phyloP scores from a whole-genome alignment of 1,140 invertebrate species.

The Caenorhabditis briggsae region DNA sequence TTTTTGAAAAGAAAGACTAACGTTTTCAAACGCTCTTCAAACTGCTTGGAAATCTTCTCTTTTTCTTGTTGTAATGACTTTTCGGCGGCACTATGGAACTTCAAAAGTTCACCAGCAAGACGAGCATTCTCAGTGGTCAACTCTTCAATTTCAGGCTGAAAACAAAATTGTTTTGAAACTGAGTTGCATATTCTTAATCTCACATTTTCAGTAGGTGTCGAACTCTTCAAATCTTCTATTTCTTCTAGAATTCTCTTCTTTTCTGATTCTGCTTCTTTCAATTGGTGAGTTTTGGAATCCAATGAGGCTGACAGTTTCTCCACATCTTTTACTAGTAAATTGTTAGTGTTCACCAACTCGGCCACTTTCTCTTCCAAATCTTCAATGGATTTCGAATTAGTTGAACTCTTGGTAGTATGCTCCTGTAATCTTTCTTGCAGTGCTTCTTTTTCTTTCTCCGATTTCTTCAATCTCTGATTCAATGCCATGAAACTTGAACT shows the following conservation, averaged over 20 bases:
- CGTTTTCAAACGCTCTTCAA: conserved; percentile 32
- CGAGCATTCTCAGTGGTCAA: conserved; percentile 63
- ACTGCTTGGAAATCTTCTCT: conserved; percentile 50
- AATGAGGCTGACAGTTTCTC: conserved; percentile 6
- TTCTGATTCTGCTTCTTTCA: conserved; percentile 24
- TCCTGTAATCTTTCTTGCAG: conserved; percentile 28
- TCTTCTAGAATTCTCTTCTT: conserved; percentile 13
- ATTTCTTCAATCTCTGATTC: conserved; percentile 16
- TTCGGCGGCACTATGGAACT: conserved; percentile 18
- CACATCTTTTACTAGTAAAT: conserved; percentile 3
- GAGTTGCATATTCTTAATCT: neutral
- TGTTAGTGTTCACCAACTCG: conserved; percentile 33
- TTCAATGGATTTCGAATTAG: neutral
- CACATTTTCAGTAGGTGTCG: neutral
- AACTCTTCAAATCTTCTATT: conserved; percentile 24
- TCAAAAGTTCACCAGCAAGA: conserved; percentile 63
- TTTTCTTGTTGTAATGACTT: conserved; percentile 28
- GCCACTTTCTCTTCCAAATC: conserved; percentile 48
- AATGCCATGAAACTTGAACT: conserved; percentile 12
- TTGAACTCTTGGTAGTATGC: neutral
- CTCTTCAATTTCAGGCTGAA: conserved; percentile 29
- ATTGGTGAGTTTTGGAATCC: conserved; percentile 20
- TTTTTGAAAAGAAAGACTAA: neutral
- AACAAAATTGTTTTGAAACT: neutral
- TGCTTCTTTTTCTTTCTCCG: conserved; percentile 52